These are phyloP conservation scores for Patella vulgata DNA, from an alignment of 1,140 invertebrate genomes.

Conservation along the genomic window DNA sequence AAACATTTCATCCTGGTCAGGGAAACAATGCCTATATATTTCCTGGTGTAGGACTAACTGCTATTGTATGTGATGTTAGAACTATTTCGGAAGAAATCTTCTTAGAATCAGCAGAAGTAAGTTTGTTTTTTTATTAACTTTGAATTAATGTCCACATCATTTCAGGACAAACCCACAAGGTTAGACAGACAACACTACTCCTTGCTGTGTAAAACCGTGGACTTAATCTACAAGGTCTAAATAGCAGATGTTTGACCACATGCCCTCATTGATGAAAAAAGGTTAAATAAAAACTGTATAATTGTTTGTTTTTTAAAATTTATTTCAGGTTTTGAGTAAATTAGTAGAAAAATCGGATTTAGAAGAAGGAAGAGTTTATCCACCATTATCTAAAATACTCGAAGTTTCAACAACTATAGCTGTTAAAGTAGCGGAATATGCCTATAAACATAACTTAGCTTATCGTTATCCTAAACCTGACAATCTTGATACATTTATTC, in stretches of 20 bases:
- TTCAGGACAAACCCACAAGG: no score
- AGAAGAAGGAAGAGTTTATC: conserved; percentile 88
- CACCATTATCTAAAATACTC: conserved; percentile 86
- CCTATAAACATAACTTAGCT: conserved; percentile 77
- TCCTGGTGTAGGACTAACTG: conserved; percentile 64
- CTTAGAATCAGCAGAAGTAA: conserved; percentile 60
- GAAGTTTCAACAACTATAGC: conserved; percentile 91
- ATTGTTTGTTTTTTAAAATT: no score
- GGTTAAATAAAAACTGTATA: no score
- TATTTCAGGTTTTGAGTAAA: conserved; percentile 78
- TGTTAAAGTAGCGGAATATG: conserved; percentile 82
- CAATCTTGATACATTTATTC: conserved; percentile 69
- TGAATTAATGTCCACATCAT: no score
- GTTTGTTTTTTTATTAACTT: no score
- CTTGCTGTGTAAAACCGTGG: no score
- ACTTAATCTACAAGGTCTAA: no score
- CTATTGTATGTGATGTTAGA: conserved; percentile 57
- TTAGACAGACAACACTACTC: no score
- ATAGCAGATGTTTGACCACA: no score
- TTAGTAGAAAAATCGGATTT: conserved; percentile 86
- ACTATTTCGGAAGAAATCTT: conserved; percentile 62
- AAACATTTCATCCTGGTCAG: conserved; percentile 60
- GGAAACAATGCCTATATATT: conserved; percentile 68
- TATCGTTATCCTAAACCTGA: conserved; percentile 70
- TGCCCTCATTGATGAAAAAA: no score